Evolutionary conservation across 2,888 invertebrate genomes (phyloP), one percentile per base, ranked within the genome.

Genomic region (Trachelus stipa): DNA sequence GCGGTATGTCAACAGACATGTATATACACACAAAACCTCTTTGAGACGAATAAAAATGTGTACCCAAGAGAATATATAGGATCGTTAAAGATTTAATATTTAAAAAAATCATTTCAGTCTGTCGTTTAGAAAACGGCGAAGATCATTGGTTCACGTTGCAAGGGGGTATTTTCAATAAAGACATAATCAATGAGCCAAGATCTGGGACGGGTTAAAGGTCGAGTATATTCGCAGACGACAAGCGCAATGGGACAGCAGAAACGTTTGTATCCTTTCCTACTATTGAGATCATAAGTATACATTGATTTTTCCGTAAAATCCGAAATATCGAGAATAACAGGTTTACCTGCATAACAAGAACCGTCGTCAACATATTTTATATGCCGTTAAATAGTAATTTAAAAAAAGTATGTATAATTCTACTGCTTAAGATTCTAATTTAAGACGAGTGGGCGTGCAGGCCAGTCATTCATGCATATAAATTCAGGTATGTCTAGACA

Each of bases 401-500:
- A 23, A 56, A 56, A 23, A 56, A 56, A 56, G 15, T 2, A 15
- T 56, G 0, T 56, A 40, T 23, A 40, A 23, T 40, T 6, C 9
- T 9, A 56, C 9, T 56, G 56, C 15, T 56, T 56, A 23, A 56
- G 56, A 23, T 56, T 56, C 56, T 56, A 56, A 56, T 56, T 56
- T 56, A 9, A 56, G 23, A 2, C 23, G 56, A 56, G 56, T 56
- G 23, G 56, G 23, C 56, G 56, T 56, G 6, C 23, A 40, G 40
- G 15, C 15, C 4, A 40, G 40, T 40, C 40, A 56, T 56, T 56
- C 56, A 9, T 23, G 56, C 56, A 56, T 56, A 56, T 56, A 56
- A 15, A 56, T 56, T 56, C 56, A 56, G 56, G 9, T 56, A 15
- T 23, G 56, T 56, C 69, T 77, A 33, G 34, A 77, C n/a, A n/a